Evolutionary conservation across 2,113 vertebrate genomes (phyloP).

Genomic region (Bujurquina vittata): DNA sequence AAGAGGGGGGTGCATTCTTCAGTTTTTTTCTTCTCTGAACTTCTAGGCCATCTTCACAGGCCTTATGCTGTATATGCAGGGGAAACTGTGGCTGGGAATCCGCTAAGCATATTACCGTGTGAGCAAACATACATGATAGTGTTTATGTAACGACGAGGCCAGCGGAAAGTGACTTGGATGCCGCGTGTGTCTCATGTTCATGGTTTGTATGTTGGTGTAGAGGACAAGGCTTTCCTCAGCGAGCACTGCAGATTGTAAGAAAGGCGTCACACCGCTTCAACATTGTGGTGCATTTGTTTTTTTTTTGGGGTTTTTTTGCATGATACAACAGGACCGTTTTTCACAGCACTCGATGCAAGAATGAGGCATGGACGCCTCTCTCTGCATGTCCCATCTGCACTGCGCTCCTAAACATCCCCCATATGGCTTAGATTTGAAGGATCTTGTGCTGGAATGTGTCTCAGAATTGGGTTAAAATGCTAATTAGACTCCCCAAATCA

Average conservation of each 20-base stretch:
- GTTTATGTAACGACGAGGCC: constrained; percentile 39
- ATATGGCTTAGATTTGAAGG: constrained; percentile 74
- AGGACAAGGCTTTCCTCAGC: not conserved
- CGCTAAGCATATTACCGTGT: not conserved
- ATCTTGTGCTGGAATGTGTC: constrained; percentile 62
- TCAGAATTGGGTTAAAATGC: constrained; percentile 71
- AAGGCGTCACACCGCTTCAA: not conserved
- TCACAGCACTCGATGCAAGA: not conserved
- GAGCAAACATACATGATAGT: constrained; percentile 3
- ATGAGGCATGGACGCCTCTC: not conserved
- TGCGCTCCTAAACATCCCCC: constrained; percentile 37
- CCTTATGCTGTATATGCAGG: constrained; percentile 8
- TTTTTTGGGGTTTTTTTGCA: not conserved
- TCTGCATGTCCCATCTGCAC: constrained; percentile 32
- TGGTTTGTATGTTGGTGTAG: constrained; percentile 8
- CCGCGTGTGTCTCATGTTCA: not conserved
- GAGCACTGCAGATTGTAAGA: not conserved
- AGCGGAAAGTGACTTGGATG: constrained; percentile 13
- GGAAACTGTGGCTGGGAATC: not conserved
- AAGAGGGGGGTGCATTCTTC: constrained; percentile 8
- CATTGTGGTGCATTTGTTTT: not conserved
- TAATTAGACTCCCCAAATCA: constrained; percentile 29
- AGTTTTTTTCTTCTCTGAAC: constrained; percentile 17
- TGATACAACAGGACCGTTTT: not conserved
- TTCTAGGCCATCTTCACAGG: not conserved